Evolutionary conservation across 2,888 invertebrate genomes (phyloP).

Genomic region (Phyllotreta striolata): DNA sequence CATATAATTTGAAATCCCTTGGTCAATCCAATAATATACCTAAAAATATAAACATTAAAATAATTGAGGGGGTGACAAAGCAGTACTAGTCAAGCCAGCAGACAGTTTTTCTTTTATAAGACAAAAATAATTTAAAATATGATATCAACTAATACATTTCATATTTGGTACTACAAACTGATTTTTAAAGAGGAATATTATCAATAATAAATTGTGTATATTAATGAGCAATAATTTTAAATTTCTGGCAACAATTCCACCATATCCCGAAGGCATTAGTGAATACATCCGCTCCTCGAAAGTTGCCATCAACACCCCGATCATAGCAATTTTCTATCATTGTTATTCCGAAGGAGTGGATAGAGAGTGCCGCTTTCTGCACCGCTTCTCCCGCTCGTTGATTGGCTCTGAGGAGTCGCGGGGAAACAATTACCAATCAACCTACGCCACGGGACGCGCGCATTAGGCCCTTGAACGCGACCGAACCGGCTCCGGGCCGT

Average conservation of each 20-base stretch:
- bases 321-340: constrained; percentile 47
- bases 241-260: constrained; percentile 9
- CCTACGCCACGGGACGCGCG: constrained; percentile 47
- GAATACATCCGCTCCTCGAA: constrained; percentile 30
- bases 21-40: too few species aligned
- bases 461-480: constrained; percentile 2
- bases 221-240: too few species aligned
- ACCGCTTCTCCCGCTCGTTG: constrained; percentile 60
- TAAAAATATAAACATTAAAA: too few species aligned
- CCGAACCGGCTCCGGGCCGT: neutral
- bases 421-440: constrained; percentile 59
- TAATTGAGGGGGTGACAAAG: too few species aligned
- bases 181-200: too few species aligned
- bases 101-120: too few species aligned
- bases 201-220: too few species aligned
- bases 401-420: constrained; percentile 57
- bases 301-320: constrained; percentile 36
- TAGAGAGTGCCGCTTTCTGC: constrained; percentile 60
- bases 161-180: too few species aligned
- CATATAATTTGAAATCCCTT: neutral
- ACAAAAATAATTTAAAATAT: too few species aligned
- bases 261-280: constrained; percentile 24
- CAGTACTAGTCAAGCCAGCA: too few species aligned
- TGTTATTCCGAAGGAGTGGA: constrained; percentile 59
- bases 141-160: too few species aligned